Evolutionary conservation across 2,113 vertebrate genomes (phyloP).

Genomic region (Marmota monax): DNA sequence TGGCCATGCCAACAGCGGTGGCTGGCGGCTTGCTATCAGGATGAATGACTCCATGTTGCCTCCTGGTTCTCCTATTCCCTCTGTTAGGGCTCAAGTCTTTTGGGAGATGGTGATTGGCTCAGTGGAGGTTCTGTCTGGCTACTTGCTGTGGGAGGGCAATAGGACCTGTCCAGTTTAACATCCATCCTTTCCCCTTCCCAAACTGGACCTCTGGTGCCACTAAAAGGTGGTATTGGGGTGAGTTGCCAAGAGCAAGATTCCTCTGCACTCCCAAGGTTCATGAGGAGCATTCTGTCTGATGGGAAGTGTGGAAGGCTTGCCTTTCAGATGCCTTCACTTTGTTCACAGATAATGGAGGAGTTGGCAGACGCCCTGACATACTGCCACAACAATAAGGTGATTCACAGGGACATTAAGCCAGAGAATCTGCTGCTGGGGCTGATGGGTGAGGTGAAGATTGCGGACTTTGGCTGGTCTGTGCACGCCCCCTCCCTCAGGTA

Average conservation of each 20-base stretch:
- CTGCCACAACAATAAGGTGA: constrained; percentile 94
- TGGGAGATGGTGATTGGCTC: background rate
- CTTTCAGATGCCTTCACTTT: background rate
- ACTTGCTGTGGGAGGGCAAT: background rate
- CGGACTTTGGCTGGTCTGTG: constrained; percentile 96
- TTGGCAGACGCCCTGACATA: constrained; percentile 92
- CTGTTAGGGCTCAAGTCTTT: background rate
- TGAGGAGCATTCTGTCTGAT: fast-evolving
- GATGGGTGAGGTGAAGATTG: constrained; percentile 94
- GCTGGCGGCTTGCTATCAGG: too few species aligned
- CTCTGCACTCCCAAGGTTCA: background rate
- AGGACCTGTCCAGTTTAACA: background rate
- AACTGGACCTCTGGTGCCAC: background rate
- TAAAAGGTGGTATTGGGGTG: background rate
- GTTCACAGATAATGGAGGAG: constrained; percentile 93
- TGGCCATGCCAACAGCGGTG: background rate
- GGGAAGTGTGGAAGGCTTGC: background rate
- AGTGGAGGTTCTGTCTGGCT: background rate
- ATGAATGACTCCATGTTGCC: too few species aligned
- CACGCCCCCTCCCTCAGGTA: constrained; percentile 94
- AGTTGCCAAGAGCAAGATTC: background rate
- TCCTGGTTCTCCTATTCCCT: background rate
- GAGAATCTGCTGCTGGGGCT: constrained; percentile 94
- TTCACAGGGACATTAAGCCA: constrained; percentile 95
- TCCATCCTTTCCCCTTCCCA: background rate